Conservation (phyloP, 2,888 invertebrate genomes). For the Calliphora vomitoria region DNA sequence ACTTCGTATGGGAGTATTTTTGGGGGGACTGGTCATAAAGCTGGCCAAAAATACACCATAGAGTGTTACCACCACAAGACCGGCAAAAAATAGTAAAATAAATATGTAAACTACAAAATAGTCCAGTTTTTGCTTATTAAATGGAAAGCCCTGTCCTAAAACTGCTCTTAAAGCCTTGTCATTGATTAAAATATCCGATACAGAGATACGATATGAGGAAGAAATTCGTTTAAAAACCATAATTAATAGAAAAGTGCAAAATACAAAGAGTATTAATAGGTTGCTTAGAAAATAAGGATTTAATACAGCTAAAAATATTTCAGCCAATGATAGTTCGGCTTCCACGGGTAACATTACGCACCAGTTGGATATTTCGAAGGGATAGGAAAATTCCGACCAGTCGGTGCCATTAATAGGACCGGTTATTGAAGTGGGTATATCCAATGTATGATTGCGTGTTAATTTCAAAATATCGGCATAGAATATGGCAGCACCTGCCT, state of each 20-base stretch:
- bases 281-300: neutral
- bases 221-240: constrained; percentile 12
- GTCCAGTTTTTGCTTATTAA: constrained; percentile 7
- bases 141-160: constrained; percentile 51
- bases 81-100: constrained; percentile 44
- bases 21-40: constrained; percentile 63
- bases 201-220: neutral
- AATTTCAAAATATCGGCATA: constrained; percentile 7
- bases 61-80: constrained; percentile 15
- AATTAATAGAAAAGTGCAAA: constrained; percentile 1
- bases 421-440: constrained; percentile 51
- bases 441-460: constrained; percentile 41
- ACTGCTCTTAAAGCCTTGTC: constrained; percentile 51
- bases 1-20: constrained; percentile 28
- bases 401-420: constrained; percentile 19
- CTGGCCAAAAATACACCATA: constrained; percentile 55
- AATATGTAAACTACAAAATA: constrained; percentile 46
- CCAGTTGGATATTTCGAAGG: constrained; percentile 50
- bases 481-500: neutral
- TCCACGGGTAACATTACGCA: constrained; percentile 66
- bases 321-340: constrained; percentile 7
- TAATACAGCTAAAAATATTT: constrained; percentile 48
- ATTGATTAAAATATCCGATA: constrained; percentile 23
- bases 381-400: constrained; percentile 53
- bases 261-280: neutral